A percentile compares a stretch with the other conserved stretches of the same genome.
Evolutionary conservation across 2,888 invertebrate genomes (phyloP).

Genomic region (Oeneis ivallda): DNA sequence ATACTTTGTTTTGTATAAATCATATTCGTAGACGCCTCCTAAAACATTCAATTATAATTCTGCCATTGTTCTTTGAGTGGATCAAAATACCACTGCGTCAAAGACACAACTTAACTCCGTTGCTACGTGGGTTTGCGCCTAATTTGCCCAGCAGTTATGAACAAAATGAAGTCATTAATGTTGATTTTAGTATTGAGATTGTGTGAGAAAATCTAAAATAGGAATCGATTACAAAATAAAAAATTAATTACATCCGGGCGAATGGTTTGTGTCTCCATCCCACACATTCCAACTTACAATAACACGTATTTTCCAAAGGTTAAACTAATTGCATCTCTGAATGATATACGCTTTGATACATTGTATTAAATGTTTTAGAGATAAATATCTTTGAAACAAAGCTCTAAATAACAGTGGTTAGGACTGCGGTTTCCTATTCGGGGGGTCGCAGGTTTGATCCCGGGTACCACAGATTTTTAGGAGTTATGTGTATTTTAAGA

Average conservation of each 20-base stretch:
- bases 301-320: conserved; percentile 27
- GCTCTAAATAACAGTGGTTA: no score
- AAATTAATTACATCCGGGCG: conserved; percentile 14
- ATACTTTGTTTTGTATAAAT: no score
- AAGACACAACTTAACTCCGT: no score
- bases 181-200: not conserved
- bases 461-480: no score
- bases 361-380: not conserved
- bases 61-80: no score
- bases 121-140: not conserved
- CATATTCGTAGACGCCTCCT: no score
- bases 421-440: no score
- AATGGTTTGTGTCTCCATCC: conserved; percentile 22
- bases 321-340: conserved; percentile 15
- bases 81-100: no score
- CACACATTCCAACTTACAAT: conserved; percentile 22
- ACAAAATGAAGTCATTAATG: not conserved
- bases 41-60: no score
- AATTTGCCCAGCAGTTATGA: not conserved
- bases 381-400: no score
- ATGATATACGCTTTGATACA: conserved; percentile 16
- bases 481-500: no score
- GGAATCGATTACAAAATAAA: conserved; percentile 9
- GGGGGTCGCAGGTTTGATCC: no score
- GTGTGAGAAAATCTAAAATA: conserved; percentile 1